phyloP scores from a whole-genome alignment of 2,113 vertebrate genomes.

The Synchiropus splendidus region DNA sequence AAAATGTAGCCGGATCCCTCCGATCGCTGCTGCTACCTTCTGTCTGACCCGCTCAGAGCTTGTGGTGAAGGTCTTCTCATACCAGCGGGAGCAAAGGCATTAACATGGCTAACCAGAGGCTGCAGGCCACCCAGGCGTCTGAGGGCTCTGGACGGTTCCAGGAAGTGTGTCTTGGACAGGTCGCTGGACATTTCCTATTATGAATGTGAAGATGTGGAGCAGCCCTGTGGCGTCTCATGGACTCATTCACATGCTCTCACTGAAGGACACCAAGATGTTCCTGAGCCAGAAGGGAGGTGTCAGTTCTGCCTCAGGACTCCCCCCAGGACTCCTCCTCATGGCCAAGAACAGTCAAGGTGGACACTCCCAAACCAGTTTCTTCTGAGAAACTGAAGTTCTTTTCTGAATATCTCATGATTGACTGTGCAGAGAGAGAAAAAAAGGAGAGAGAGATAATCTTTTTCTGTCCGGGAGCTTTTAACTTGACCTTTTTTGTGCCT shows the following conservation, averaged over 20 bases:
- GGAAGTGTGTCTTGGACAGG: constrained; percentile 65
- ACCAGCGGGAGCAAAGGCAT: constrained; percentile 57
- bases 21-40: constrained; percentile 43
- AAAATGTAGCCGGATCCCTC: constrained; percentile 24
- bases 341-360: no score
- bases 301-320: no score
- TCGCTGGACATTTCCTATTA: constrained; percentile 63
- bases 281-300: no score
- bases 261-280: no score
- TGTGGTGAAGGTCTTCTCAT: constrained; percentile 52
- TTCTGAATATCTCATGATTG: no score
- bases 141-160: constrained; percentile 42
- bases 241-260: constrained; percentile 58
- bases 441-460: no score
- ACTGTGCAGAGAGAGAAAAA: no score
- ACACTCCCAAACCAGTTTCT: no score
- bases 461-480: no score
- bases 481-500: no score
- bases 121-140: constrained; percentile 67
- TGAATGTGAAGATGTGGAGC: constrained; percentile 59
- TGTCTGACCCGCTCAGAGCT: constrained; percentile 48
- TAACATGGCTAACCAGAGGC: constrained; percentile 66
- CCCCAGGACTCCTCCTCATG: no score
- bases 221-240: constrained; percentile 47
- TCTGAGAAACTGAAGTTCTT: no score